A percentile compares a stretch with the other conserved stretches of the same genome.
These are phyloP conservation scores for Cataglyphis cursor DNA, from an alignment of 2,888 invertebrate species.

Conservation along the genomic window DNA sequence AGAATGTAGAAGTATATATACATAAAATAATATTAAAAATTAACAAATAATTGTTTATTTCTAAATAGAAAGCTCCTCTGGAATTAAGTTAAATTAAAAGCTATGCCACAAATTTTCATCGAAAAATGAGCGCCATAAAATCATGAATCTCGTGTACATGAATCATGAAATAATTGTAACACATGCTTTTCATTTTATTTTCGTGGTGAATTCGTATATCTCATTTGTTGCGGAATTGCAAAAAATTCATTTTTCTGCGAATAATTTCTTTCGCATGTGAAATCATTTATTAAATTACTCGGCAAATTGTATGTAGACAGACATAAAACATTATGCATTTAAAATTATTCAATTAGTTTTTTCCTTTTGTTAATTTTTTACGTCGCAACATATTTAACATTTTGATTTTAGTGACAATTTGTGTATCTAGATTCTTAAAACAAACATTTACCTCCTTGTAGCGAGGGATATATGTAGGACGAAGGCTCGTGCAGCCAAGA, in stretches of 20 bases:
- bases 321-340: not conserved
- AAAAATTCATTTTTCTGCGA: slow-evolving; percentile 23
- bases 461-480: slow-evolving; percentile 91
- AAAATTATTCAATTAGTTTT: not conserved
- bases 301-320: not conserved
- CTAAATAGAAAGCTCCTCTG: not conserved
- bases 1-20: not conserved
- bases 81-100: slow-evolving; percentile 31
- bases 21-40: not conserved
- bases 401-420: not conserved
- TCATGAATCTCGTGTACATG: not conserved
- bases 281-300: slow-evolving; percentile 3
- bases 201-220: slow-evolving; percentile 9
- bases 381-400: not conserved
- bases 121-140: not conserved
- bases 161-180: slow-evolving; percentile 26
- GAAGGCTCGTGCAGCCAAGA: slow-evolving; percentile 93
- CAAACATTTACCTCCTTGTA: slow-evolving; percentile 90
- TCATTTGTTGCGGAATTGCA: not conserved
- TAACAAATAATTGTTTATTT: not conserved
- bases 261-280: slow-evolving; percentile 22
- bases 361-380: not conserved
- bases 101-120: not conserved
- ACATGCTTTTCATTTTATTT: slow-evolving; percentile 12
- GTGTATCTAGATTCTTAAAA: not conserved